Conservation (phyloP, 2,888 invertebrate genomes). For the Limenitis camilla region DNA sequence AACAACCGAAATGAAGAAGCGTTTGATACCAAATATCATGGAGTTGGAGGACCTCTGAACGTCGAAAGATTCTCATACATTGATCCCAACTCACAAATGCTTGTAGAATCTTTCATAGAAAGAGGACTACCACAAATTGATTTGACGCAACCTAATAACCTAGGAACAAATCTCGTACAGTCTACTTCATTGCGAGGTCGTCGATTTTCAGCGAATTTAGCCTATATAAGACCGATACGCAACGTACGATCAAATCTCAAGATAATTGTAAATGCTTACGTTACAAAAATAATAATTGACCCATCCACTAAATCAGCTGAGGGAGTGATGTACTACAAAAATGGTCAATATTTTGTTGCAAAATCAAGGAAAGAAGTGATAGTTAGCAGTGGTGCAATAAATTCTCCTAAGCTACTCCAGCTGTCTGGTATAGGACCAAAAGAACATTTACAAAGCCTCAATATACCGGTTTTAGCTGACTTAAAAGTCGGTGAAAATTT, state of each 20-base stretch:
- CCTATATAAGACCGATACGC: constrained; percentile 79
- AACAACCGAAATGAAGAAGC: constrained; percentile 74
- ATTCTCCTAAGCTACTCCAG: constrained; percentile 78
- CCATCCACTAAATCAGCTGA: constrained; percentile 61
- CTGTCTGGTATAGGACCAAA: constrained; percentile 79
- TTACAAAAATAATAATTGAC: constrained; percentile 75
- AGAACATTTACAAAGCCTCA: constrained; percentile 62
- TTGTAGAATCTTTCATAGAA: constrained; percentile 77
- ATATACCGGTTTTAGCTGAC: constrained; percentile 76
- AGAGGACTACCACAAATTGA: constrained; percentile 75
- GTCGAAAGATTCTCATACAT: constrained; percentile 78
- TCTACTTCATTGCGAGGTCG: constrained; percentile 75
- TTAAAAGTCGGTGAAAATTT: constrained; percentile 82
- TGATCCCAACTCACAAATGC: constrained; percentile 71
- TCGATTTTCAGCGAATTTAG: constrained; percentile 76
- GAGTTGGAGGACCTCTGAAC: constrained; percentile 76
- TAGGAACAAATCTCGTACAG: constrained; percentile 77
- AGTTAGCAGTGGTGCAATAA: constrained; percentile 73
- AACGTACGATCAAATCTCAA: constrained; percentile 65
- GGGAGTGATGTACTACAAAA: constrained; percentile 54
- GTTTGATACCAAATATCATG: constrained; percentile 73
- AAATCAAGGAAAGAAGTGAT: constrained; percentile 77
- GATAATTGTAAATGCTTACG: constrained; percentile 69
- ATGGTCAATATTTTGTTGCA: constrained; percentile 57
- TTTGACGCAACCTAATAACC: constrained; percentile 71